Percentiles rank a stretch among this genome's conserved stretches.
phyloP scores from a whole-genome alignment of 1,140 invertebrate genomes.

The Lepidurus apus region DNA sequence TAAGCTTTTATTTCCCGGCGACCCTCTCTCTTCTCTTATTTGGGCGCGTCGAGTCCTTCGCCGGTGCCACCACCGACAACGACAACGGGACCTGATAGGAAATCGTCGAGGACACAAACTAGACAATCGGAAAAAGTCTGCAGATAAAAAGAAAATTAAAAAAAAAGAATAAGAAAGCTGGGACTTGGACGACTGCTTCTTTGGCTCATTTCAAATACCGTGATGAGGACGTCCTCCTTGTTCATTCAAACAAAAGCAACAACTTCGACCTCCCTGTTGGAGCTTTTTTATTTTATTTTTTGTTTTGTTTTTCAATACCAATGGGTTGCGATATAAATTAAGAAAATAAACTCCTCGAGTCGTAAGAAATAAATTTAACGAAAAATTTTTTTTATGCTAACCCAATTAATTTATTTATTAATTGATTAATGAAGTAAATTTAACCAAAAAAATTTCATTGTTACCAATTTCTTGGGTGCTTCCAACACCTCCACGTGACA shows the following conservation, averaged over 20 bases:
- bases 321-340: neutral
- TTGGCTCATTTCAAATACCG: neutral
- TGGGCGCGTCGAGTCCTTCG: neutral
- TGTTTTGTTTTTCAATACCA: too few species aligned
- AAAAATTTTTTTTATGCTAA: too few species aligned
- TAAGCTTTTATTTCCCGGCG: neutral
- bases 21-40: neutral
- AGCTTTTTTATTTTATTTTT: too few species aligned
- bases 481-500: neutral
- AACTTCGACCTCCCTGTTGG: neutral
- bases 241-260: slow-evolving; percentile 11
- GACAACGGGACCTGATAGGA: slow-evolving; percentile 14
- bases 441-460: too few species aligned
- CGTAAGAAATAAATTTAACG: too few species aligned
- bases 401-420: too few species aligned
- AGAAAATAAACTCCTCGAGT: too few species aligned
- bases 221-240: slow-evolving; percentile 18
- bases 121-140: neutral
- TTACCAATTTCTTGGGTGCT: neutral
- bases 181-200: neutral
- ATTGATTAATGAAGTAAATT: too few species aligned
- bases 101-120: slow-evolving; percentile 8
- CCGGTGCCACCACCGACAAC: neutral
- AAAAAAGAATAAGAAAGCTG: neutral
- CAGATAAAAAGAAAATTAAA: neutral